Percentiles rank a stretch among this genome's conserved stretches.
phyloP scores from a whole-genome alignment of 2,888 invertebrate genomes.

The Epiblema foenella region DNA sequence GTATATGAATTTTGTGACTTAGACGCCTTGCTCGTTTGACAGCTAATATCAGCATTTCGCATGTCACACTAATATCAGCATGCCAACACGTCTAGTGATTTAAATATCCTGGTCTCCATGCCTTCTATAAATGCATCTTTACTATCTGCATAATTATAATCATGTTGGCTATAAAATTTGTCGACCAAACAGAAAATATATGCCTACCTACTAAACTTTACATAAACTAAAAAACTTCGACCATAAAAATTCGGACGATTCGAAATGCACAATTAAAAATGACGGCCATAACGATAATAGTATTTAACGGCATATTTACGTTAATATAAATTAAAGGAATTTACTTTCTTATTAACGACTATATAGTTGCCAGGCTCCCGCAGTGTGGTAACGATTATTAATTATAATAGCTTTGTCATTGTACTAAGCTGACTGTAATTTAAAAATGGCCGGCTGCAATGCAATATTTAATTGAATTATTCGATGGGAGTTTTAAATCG shows the following conservation, averaged over 20 bases:
- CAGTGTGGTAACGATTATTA: slow-evolving; percentile 36
- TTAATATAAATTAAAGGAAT: slow-evolving; percentile 29
- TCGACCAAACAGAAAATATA: neutral
- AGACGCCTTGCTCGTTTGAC: no score
- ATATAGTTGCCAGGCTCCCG: slow-evolving; percentile 31
- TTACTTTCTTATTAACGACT: slow-evolving; percentile 36
- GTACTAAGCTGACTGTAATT: slow-evolving; percentile 28
- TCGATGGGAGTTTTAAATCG: slow-evolving; percentile 6
- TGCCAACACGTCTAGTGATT: no score
- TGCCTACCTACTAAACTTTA: neutral
- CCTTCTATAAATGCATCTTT: neutral
- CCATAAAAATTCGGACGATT: neutral
- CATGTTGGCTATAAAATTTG: neutral
- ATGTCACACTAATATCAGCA: no score
- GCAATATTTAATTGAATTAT: slow-evolving; percentile 19
- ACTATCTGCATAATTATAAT: neutral
- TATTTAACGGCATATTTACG: slow-evolving; percentile 11
- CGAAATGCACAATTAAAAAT: slow-evolving; percentile 18
- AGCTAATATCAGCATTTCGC: no score
- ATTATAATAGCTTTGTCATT: slow-evolving; percentile 36
- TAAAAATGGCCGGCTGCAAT: slow-evolving; percentile 15
- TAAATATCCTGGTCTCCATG: neutral
- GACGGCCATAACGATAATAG: slow-evolving; percentile 3
- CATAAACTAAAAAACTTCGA: neutral
- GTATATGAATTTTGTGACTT: neutral